These are phyloP conservation scores for Cotesia typhae DNA, from an alignment of 1,140 invertebrate genomes.

Conservation along the genomic window DNA sequence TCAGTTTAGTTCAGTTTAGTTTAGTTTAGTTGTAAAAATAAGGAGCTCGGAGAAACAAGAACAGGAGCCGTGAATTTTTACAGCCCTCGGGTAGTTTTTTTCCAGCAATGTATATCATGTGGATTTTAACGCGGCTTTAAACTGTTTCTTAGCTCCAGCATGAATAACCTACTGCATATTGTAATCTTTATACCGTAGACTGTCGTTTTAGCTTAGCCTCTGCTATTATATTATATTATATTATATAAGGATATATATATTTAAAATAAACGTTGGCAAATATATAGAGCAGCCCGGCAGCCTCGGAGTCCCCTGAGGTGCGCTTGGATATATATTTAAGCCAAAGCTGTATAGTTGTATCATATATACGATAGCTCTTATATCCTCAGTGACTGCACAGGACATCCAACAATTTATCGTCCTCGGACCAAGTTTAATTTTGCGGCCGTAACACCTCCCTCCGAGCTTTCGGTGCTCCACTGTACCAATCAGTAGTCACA, in stretches of 20 bases:
- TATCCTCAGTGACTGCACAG: conserved; percentile 46
- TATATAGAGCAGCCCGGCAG: conserved; percentile 8
- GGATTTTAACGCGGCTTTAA: conserved; percentile 29
- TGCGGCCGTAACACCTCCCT: conserved; percentile 41
- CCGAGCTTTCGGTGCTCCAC: not conserved
- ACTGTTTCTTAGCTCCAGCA: conserved; percentile 7
- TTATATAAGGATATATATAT: not conserved
- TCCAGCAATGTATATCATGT: conserved; percentile 13
- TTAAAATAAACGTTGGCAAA: conserved; percentile 4
- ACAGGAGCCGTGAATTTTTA: conserved; percentile 8
- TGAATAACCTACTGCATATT: conserved; percentile 1
- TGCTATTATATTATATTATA: not conserved
- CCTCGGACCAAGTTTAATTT: conserved; percentile 52
- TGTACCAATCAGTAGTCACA: not conserved
- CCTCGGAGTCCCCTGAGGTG: conserved; percentile 21
- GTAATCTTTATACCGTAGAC: not conserved
- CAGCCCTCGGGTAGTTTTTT: not conserved
- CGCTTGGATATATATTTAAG: conserved; percentile 28
- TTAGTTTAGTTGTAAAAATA: not conserved
- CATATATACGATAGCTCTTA: conserved; percentile 36
- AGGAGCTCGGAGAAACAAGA: not conserved
- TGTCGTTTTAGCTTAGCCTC: not conserved
- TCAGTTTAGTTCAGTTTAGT: no score
- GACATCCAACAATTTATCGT: conserved; percentile 56
- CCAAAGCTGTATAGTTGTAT: conserved; percentile 16